Conservation (phyloP, 2,113 vertebrate genomes). For the Micronycteris hirsuta region DNA sequence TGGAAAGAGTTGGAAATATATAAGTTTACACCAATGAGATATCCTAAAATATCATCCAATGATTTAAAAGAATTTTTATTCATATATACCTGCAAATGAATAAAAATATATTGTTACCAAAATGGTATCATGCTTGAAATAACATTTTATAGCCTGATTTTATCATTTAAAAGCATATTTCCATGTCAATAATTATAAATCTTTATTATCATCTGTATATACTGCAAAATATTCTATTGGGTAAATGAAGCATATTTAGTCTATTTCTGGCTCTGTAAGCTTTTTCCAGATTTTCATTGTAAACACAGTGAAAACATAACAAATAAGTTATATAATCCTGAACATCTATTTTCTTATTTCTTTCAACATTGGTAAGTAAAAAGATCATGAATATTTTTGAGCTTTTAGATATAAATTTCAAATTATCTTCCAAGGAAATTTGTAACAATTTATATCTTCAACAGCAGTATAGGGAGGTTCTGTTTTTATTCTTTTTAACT, state of each 20-base stretch:
- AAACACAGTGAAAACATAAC: not conserved
- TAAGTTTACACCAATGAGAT: not conserved
- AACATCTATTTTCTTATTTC: not conserved
- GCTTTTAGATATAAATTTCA: not conserved
- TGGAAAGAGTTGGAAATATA: not conserved
- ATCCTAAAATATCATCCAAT: not conserved
- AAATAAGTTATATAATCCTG: not conserved
- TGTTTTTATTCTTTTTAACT: not conserved
- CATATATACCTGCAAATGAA: not conserved
- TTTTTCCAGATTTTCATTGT: not conserved
- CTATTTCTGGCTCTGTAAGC: not conserved
- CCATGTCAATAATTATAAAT: not conserved
- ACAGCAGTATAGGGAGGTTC: not conserved
- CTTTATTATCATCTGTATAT: not conserved
- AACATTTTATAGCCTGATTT: not conserved
- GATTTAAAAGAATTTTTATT: not conserved
- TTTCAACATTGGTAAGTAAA: not conserved
- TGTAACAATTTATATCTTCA: not conserved
- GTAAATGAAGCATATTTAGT: not conserved
- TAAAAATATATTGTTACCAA: not conserved
- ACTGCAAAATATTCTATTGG: not conserved
- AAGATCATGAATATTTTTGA: slow-evolving; percentile 18
- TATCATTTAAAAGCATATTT: not conserved
- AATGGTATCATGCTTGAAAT: not conserved
- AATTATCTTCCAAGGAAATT: not conserved